phyloP scores from a whole-genome alignment of 2,888 invertebrate genomes.

The Tachina fera region DNA sequence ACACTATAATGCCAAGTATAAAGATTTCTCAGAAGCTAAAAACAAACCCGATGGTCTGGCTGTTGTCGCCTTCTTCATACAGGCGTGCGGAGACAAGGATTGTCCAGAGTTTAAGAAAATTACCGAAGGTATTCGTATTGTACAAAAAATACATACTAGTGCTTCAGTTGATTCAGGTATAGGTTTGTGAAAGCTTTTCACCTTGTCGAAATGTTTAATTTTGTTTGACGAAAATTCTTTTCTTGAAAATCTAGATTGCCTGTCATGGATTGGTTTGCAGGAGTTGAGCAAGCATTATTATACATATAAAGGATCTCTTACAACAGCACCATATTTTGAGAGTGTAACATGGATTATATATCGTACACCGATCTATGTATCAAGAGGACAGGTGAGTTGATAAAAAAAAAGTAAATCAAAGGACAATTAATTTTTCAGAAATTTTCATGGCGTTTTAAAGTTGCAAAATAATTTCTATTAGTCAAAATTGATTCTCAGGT shows the following conservation, averaged over 20 bases:
- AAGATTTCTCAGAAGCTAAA: conserved; percentile 86
- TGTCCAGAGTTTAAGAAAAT: conserved; percentile 85
- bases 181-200: conserved; percentile 45
- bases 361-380: conserved; percentile 87
- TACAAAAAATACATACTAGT: conserved; percentile 81
- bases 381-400: conserved; percentile 85
- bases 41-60: conserved; percentile 88
- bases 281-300: conserved; percentile 88
- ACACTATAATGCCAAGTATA: conserved; percentile 89
- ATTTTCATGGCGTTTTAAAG: too few species aligned
- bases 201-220: conserved; percentile 26
- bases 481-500: too few species aligned
- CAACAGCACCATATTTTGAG: conserved; percentile 89
- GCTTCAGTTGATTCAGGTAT: conserved; percentile 82
- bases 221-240: conserved; percentile 1
- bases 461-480: too few species aligned
- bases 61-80: conserved; percentile 88
- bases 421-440: too few species aligned
- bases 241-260: conserved; percentile 84
- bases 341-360: conserved; percentile 90
- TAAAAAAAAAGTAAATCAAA: too few species aligned
- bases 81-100: conserved; percentile 85
- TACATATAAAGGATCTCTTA: conserved; percentile 89
- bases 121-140: conserved; percentile 84
- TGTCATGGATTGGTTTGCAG: conserved; percentile 87